Evolutionary conservation across 35 echinoderm and acorn worm genomes (phyloP), one percentile per base, ranked within the genome.

Genomic region (Lytechinus pictus): DNA sequence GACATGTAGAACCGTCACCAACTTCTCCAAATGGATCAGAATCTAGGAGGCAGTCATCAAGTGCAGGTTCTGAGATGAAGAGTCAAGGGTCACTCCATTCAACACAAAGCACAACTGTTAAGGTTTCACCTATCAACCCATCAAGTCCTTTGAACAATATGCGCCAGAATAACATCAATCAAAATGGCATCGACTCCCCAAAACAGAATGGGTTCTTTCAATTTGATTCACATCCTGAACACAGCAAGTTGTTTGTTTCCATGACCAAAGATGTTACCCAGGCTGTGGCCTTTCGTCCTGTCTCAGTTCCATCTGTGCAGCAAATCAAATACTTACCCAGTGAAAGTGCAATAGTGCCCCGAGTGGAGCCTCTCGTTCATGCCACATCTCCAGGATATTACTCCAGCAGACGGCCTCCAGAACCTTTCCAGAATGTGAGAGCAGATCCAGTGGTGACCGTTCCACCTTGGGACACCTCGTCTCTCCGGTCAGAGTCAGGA

Each of bases 281-380:
- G 27, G 92, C 92, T 28, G n/a, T 54, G 10, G 53, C 92, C 53
- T 93, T 56, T 57, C 52, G 55, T 27, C 92, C 92, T 27, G 92
- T 93, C n/a, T 93, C 92, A 11, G 53, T 93, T 55, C 4, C 92
- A 57, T 33, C 92, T 4, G n/a, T 57, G 54, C 4, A 53, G 13
- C 92, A 54, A 57, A 54, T 93, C 14, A 93, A 57, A 27, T 53
- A 57, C 28, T 52, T 54, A 90, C 2, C 53, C 54, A 57, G 92
- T 93, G 92, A 93, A 93, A 93, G 92, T 93, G 92, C 92, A 93
- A 93, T 93, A 93, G 92, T 93, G 13, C 92, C 92, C 55, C 52
- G 53, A 28, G 53, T 55, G 92, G 53, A 93, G 9, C 27, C 52
- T 33, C 92, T 9, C 13, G 11, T 16, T 28, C 92, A 93, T 3